Percentiles rank a stretch among this genome's conserved stretches.
phyloP scores from a whole-genome alignment of 1,140 invertebrate species.

The Leptinotarsa undecemlineata region DNA sequence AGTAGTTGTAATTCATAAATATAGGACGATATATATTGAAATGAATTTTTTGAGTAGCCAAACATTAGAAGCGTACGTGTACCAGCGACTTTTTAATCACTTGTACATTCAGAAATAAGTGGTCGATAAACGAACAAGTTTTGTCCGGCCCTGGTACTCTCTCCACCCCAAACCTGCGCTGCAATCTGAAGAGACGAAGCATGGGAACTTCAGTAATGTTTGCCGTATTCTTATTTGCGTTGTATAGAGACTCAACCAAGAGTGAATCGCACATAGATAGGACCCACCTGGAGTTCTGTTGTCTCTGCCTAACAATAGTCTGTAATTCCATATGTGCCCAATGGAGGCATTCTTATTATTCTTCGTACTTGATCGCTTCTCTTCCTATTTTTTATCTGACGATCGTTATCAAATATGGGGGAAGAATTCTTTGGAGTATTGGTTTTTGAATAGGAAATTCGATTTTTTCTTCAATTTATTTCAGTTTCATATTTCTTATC shows the following conservation, averaged over 20 bases:
- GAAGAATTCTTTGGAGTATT: neutral
- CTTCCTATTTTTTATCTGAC: constrained; percentile 8
- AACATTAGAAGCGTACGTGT: too few species aligned
- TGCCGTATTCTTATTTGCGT: constrained; percentile 19
- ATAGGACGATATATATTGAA: too few species aligned
- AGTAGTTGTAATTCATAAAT: too few species aligned
- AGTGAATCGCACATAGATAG: constrained; percentile 24
- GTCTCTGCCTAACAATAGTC: constrained; percentile 24
- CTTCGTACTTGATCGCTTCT: constrained; percentile 17
- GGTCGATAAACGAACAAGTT: too few species aligned
- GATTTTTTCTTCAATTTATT: neutral
- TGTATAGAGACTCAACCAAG: constrained; percentile 23
- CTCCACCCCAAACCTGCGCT: constrained; percentile 8
- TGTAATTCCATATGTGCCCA: constrained; percentile 26
- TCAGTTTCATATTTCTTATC: neutral
- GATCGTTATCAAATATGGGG: constrained; percentile 7
- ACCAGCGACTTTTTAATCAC: too few species aligned
- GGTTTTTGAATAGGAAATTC: neutral
- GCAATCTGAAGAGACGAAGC: constrained; percentile 13
- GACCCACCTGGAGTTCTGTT: constrained; percentile 23
- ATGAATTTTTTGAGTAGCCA: too few species aligned
- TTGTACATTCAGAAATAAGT: too few species aligned
- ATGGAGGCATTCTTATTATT: constrained; percentile 11
- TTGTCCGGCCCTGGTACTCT: neutral
- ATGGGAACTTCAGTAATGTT: constrained; percentile 19